A percentile compares a stretch with the other conserved stretches of the same genome.
phyloP scores from a whole-genome alignment of 1,140 invertebrate genomes.

The Neelides sp. region DNA sequence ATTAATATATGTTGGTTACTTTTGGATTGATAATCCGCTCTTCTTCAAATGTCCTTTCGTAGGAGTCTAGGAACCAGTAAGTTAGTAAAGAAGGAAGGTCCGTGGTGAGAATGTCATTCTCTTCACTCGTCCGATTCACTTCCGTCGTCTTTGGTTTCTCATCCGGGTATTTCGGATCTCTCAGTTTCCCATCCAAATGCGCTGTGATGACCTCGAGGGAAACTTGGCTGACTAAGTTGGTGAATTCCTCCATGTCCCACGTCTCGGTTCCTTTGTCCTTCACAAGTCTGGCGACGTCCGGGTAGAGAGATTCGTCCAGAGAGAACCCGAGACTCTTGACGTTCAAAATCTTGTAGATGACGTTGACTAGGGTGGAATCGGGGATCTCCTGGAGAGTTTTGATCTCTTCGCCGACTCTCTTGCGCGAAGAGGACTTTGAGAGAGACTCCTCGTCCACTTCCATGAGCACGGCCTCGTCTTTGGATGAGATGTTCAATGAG shows the following conservation, averaged over 20 bases:
- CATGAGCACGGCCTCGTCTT: too few relatives aligned
- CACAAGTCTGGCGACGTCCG: neutral
- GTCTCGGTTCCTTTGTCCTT: neutral
- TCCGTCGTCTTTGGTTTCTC: too few relatives aligned
- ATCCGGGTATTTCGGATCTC: neutral
- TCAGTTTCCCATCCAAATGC: constrained; percentile 9
- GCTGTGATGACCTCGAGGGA: constrained; percentile 18
- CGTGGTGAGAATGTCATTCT: neutral
- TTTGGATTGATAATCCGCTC: constrained; percentile 52
- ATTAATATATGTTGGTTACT: constrained; percentile 35
- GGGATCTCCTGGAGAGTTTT: too few relatives aligned
- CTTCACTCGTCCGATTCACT: constrained; percentile 1
- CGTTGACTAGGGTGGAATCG: constrained; percentile 5
- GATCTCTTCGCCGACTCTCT: too few relatives aligned
- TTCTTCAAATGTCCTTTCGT: constrained; percentile 22
- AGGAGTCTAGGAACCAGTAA: constrained; percentile 25
- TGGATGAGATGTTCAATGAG: too few relatives aligned
- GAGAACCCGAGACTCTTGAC: neutral
- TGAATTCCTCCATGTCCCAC: constrained; percentile 4
- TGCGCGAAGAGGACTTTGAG: too few relatives aligned
- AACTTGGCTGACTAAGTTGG: constrained; percentile 9
- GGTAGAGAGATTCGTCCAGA: neutral
- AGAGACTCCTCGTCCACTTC: too few relatives aligned
- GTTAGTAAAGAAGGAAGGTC: constrained; percentile 11
- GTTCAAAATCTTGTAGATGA: constrained; percentile 22